A percentile compares a stretch with the other conserved stretches of the same genome.
Conservation (phyloP, 2,113 vertebrate genomes). For the Lanius collurio region DNA sequence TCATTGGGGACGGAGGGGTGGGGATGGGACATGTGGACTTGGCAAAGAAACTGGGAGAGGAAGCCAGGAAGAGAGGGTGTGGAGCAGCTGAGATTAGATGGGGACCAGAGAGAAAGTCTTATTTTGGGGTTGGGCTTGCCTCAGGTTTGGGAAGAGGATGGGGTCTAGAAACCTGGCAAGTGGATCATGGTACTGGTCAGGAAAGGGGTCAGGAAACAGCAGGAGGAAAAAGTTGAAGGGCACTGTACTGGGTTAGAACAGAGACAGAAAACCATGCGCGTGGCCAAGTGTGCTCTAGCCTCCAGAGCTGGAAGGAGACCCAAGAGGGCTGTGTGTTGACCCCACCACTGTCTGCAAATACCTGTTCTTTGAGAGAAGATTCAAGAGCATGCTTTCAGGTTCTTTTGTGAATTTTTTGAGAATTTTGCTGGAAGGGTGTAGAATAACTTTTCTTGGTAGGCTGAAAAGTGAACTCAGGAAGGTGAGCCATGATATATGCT, state of each 20-base stretch:
- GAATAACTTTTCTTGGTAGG: neutral
- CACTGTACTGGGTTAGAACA: neutral
- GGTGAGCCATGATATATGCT: neutral
- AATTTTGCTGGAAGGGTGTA: neutral
- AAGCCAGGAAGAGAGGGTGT: slow-evolving; percentile 19
- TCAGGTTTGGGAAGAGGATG: neutral
- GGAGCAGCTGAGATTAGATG: neutral
- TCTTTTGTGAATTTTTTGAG: neutral
- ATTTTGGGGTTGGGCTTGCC: neutral
- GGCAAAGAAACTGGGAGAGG: neutral
- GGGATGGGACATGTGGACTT: neutral
- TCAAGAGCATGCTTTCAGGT: neutral
- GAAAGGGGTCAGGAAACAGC: neutral
- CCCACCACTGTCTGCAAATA: neutral
- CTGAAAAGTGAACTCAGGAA: neutral
- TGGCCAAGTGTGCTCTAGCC: neutral
- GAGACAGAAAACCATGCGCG: neutral
- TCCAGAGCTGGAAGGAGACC: neutral
- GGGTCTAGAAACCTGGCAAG: fast-evolving
- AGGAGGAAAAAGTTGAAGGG: neutral
- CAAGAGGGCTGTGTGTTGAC: neutral
- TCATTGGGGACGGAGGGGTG: neutral
- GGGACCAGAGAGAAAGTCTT: neutral
- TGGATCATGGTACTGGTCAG: neutral
- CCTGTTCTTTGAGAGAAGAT: neutral